These are phyloP conservation scores for Anolis sagrei DNA, from an alignment of 2,113 vertebrate species.

Conservation along the genomic window DNA sequence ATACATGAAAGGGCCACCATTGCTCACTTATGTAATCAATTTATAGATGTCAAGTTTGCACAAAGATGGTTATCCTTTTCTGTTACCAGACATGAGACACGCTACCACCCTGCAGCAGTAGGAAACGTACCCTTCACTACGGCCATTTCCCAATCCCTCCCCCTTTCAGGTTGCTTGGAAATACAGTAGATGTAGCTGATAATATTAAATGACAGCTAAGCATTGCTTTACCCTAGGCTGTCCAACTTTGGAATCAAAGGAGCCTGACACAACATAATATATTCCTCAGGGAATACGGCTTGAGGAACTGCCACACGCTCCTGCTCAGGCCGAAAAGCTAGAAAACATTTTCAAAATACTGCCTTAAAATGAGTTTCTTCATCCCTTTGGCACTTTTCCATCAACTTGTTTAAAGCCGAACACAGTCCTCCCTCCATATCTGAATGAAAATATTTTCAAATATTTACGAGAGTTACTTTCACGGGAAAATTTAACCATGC, in stretches of 20 bases:
- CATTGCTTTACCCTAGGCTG: conserved; percentile 36
- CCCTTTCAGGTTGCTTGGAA: conserved; percentile 46
- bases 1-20: conserved; percentile 84
- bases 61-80: conserved; percentile 77
- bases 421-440: not conserved
- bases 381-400: not conserved
- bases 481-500: accelerated
- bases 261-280: not conserved
- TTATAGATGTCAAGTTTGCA: conserved; percentile 78
- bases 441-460: not conserved
- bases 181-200: conserved; percentile 66
- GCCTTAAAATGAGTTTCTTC: not conserved
- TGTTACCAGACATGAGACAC: conserved; percentile 70
- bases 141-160: conserved; percentile 12
- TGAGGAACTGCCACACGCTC: not conserved
- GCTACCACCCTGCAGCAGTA: conserved; percentile 77
- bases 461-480: accelerated
- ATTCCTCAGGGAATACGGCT: not conserved
- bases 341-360: not conserved
- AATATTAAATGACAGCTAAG: conserved; percentile 73
- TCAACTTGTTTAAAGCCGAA: not conserved
- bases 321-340: not conserved
- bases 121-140: conserved; percentile 14
- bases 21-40: conserved; percentile 82
- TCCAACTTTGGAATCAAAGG: conserved; percentile 53